Base-by-base conservation (phyloP, 2,113 vertebrate species). In the Notothenia coriiceps region DNA sequence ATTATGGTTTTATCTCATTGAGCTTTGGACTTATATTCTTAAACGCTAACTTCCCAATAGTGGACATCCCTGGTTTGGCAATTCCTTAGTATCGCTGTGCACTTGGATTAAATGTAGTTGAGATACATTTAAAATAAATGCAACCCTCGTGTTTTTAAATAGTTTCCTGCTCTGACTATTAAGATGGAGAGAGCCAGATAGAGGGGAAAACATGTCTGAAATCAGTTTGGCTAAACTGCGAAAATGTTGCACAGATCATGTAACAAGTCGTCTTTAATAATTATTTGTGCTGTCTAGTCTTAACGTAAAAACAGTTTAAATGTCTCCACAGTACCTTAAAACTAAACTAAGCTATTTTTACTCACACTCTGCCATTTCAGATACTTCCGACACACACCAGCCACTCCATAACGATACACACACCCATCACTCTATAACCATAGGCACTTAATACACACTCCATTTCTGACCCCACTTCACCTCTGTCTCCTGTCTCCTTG, bases 401-500 rank as follows among this genome's bases (percentile, higher is more conserved):
- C 43, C 20, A 55, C 47, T 61, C 44, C 52, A 51, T 56, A 20
- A 60, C 51, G 56, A 74, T 22, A 70, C 43, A 76, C 33, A 78
- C 60, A 70, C 25, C 10, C 14, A 68, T 47, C 76, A 52, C 50
- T 61, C 65, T 65, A 12, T 59, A 85, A 81, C 51, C 64, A 74
- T 56, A 82, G 74, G 65, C 77, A 60, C 57, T 85, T 70, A 83
- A 76, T 71, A 65, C 70, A 88, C 63, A 44, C 77, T 75, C 50
- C 69, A 56, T 88, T 46, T 20, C 59, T 87, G 83, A 89, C 89
- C 71, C 84, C 59, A 79, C 80, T 75, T 78, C 84, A 88, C 88
- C 90, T 88, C 82, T 80, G 84, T 78, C 61, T 85, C 73, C 73
- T 47, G 57, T 63, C 88, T 87, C 75, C 74, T 90, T 93, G 84